phyloP scores from a whole-genome alignment of 2,888 invertebrate genomes.

The Metellina segmentata region DNA sequence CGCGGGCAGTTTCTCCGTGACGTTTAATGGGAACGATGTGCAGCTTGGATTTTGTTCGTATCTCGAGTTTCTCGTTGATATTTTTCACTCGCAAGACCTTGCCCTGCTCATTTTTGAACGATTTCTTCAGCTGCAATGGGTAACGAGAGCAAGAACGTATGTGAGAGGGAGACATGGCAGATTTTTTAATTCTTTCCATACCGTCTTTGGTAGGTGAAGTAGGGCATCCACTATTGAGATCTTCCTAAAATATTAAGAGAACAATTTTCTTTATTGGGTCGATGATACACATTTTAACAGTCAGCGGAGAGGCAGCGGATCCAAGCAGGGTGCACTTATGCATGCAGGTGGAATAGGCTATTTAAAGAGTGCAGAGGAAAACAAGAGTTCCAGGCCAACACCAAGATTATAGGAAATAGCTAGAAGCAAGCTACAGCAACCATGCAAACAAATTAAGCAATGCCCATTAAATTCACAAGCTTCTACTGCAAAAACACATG shows the following conservation, averaged over 20 bases:
- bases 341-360: conserved; percentile 34
- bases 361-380: background rate
- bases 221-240: conserved; percentile 49
- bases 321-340: conserved; percentile 37
- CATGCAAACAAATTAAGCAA: conserved; percentile 56
- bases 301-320: background rate
- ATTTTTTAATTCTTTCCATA: conserved; percentile 49
- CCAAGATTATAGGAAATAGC: background rate
- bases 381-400: background rate
- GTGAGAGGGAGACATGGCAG: conserved; percentile 59
- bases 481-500: conserved; percentile 13
- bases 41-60: conserved; percentile 59
- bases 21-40: conserved; percentile 62
- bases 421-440: conserved; percentile 6
- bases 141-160: conserved; percentile 77
- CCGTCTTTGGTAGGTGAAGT: conserved; percentile 56
- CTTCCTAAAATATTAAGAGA: conserved; percentile 74
- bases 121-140: conserved; percentile 73
- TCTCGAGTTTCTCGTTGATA: conserved; percentile 71
- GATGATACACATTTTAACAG: background rate
- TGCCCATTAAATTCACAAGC: background rate
- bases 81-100: conserved; percentile 71
- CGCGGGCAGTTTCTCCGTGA: conserved; percentile 77
- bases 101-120: conserved; percentile 71
- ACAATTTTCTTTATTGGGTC: conserved; percentile 41